A percentile compares a stretch with the other conserved stretches of the same genome.
phyloP scores from a whole-genome alignment of 2,797 vertebrate species.

The Pangasius krempfi region DNA sequence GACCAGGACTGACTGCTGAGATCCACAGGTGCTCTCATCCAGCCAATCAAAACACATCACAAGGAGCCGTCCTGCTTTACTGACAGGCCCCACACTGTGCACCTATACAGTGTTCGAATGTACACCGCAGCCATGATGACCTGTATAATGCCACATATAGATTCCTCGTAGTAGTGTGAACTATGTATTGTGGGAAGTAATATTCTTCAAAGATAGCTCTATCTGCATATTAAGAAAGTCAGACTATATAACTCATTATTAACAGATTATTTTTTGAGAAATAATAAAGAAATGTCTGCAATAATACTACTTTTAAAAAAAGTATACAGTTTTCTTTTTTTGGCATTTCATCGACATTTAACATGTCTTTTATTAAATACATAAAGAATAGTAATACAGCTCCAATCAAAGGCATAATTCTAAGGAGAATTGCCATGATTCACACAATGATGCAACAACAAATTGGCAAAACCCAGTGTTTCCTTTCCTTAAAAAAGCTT shows the following conservation, averaged over 20 bases:
- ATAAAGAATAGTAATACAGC: background rate
- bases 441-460: background rate
- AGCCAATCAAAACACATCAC: constrained; percentile 54
- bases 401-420: background rate
- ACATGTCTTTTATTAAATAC: background rate
- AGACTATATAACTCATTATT: no score
- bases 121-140: background rate
- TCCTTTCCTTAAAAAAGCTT: background rate
- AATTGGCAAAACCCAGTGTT: background rate
- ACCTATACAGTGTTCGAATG: background rate
- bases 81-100: constrained; percentile 37
- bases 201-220: background rate
- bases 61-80: constrained; percentile 42
- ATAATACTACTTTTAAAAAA: background rate
- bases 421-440: background rate
- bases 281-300: background rate
- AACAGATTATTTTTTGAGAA: background rate
- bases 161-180: background rate
- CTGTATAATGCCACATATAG: background rate
- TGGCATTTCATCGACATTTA: background rate
- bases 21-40: constrained; percentile 49
- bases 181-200: background rate
- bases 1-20: constrained; percentile 38
- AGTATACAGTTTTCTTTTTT: background rate
- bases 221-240: background rate